Evolutionary conservation across 2,888 invertebrate genomes (phyloP).

Genomic region (Cerastis leucographa): DNA sequence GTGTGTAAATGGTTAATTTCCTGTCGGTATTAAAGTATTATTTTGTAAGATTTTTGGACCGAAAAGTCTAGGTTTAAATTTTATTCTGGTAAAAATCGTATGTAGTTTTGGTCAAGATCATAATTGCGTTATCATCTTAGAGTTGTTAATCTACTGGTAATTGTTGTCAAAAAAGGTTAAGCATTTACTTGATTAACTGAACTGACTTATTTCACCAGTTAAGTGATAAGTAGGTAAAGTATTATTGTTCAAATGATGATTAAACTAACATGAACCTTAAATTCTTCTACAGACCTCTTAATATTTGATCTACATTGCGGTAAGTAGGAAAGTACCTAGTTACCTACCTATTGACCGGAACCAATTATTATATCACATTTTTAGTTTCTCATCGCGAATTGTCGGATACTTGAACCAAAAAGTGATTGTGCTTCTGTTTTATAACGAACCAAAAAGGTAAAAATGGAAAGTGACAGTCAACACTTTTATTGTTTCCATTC

Average conservation of each 20-base stretch:
- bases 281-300: too few species aligned
- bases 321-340: not conserved
- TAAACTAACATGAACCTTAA: not conserved
- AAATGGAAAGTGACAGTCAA: not conserved
- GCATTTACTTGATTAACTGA: not conserved
- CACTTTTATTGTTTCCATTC: not conserved
- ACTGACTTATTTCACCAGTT: not conserved
- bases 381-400: not conserved
- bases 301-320: not conserved
- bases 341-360: conserved; percentile 8
- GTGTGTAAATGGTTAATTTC: not conserved
- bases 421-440: conserved; percentile 14
- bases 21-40: not conserved
- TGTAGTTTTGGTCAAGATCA: not conserved
- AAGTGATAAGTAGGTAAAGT: not conserved
- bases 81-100: not conserved
- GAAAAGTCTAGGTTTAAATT: not conserved
- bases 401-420: conserved; percentile 15
- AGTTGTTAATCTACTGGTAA: not conserved
- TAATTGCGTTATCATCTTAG: not conserved
- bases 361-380: conserved; percentile 29
- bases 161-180: not conserved
- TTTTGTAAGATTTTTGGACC: not conserved
- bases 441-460: conserved; percentile 5
- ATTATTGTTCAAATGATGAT: not conserved